Percentiles rank a stretch among this genome's conserved stretches.
phyloP scores from a whole-genome alignment of 2,888 invertebrate genomes.

The Sesia apiformis region DNA sequence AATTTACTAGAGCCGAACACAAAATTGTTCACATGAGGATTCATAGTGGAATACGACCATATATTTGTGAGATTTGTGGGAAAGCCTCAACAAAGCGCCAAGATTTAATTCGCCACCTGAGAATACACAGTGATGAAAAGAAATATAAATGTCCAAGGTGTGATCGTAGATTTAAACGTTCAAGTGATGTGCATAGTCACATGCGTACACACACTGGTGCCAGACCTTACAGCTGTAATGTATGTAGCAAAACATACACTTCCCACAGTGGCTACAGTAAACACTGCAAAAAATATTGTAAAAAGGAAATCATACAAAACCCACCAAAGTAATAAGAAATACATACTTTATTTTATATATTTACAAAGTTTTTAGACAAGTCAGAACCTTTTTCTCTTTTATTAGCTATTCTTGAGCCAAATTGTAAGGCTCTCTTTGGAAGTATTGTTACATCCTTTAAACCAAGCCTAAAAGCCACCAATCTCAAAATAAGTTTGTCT shows the following conservation, averaged over 20 bases:
- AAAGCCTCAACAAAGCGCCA: constrained; percentile 27
- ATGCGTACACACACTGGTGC: constrained; percentile 27
- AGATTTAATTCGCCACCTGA: constrained; percentile 26
- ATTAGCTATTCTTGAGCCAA: constrained; percentile 96
- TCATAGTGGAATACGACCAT: constrained; percentile 65
- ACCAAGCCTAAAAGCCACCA: constrained; percentile 80
- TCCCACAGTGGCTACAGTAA: constrained; percentile 27
- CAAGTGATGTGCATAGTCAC: constrained; percentile 24
- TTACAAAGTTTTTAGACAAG: constrained; percentile 63
- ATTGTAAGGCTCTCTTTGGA: constrained; percentile 96
- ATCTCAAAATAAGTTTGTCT: constrained; percentile 92
- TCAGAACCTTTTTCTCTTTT: constrained; percentile 91
- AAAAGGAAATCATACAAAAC: constrained; percentile 6
- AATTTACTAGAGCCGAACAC: constrained; percentile 47
- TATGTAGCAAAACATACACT: constrained; percentile 24
- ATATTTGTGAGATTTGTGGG: constrained; percentile 61
- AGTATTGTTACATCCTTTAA: constrained; percentile 77
- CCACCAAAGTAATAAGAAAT: not conserved
- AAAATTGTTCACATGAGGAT: constrained; percentile 62
- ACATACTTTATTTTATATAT: constrained; percentile 5
- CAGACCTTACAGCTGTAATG: constrained; percentile 21
- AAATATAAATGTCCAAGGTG: constrained; percentile 26
- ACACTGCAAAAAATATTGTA: constrained; percentile 19
- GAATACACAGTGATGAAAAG: constrained; percentile 27
- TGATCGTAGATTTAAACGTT: constrained; percentile 24